A percentile compares a stretch with the other conserved stretches of the same genome.
Evolutionary conservation across 2,888 invertebrate genomes (phyloP).

Genomic region (Stenotaenia linearis): DNA sequence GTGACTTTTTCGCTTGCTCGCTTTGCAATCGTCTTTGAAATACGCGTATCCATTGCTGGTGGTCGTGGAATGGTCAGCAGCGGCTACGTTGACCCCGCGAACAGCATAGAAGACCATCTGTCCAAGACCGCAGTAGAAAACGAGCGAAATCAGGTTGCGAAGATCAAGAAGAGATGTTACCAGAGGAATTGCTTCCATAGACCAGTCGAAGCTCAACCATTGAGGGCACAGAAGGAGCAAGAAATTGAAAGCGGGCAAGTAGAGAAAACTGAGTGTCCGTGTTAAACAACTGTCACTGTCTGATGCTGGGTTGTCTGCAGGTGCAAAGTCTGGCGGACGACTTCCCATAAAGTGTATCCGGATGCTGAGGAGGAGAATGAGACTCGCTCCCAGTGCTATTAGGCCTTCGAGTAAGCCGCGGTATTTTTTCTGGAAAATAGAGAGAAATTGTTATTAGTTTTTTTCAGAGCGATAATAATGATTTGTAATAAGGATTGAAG

Average conservation of each 20-base stretch:
- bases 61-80: conserved; percentile 17
- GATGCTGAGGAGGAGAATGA: conserved; percentile 64
- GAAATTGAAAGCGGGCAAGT: conserved; percentile 86
- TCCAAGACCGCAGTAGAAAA: conserved; percentile 59
- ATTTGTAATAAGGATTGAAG: no score
- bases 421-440: conserved; percentile 40
- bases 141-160: conserved; percentile 67
- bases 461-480: not conserved
- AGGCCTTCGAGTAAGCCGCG: conserved; percentile 46
- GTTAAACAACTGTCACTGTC: conserved; percentile 72
- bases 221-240: conserved; percentile 78
- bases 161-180: conserved; percentile 70
- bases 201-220: conserved; percentile 95
- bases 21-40: conserved; percentile 28
- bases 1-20: conserved; percentile 26
- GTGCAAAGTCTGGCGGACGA: conserved; percentile 75
- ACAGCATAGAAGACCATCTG: conserved; percentile 39
- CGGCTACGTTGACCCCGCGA: not conserved
- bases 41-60: conserved; percentile 12
- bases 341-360: conserved; percentile 67
- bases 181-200: conserved; percentile 92
- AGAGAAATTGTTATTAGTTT: not conserved
- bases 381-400: conserved; percentile 56
- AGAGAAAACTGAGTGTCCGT: conserved; percentile 80
- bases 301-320: conserved; percentile 94